phyloP scores from a whole-genome alignment of 1,140 invertebrate species.

The Ruditapes philippinarum region DNA sequence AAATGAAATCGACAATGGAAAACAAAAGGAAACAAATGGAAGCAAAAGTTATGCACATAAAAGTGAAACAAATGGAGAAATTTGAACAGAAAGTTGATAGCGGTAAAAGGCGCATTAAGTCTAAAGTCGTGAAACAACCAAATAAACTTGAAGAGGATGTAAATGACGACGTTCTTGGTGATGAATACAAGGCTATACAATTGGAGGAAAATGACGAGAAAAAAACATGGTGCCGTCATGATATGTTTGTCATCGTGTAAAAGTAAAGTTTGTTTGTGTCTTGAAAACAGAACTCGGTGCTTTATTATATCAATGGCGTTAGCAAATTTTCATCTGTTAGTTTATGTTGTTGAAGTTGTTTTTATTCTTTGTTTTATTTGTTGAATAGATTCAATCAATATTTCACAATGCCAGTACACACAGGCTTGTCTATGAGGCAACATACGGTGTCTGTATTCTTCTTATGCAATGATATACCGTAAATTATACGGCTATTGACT shows the following conservation, averaged over 20 bases:
- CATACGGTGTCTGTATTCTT: too few relatives aligned
- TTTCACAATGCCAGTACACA: too few relatives aligned
- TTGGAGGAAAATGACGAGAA: background rate
- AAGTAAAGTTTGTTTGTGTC: background rate
- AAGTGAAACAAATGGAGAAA: background rate
- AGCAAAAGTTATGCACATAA: background rate
- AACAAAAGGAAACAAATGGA: background rate
- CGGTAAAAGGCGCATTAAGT: background rate
- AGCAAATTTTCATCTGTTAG: slow-evolving; percentile 16
- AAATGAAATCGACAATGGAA: slow-evolving; percentile 7
- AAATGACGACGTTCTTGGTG: background rate
- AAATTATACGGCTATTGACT: too few relatives aligned
- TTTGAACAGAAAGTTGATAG: background rate
- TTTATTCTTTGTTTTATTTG: slow-evolving; percentile 22
- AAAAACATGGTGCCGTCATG: background rate
- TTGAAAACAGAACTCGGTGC: slow-evolving; percentile 31
- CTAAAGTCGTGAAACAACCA: background rate
- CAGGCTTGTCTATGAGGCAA: too few relatives aligned
- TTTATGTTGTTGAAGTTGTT: slow-evolving; percentile 21
- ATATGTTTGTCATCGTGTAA: background rate
- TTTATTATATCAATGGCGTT: slow-evolving; percentile 23
- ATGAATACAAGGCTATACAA: too few relatives aligned
- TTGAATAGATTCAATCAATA: too few relatives aligned
- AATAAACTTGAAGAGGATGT: background rate
- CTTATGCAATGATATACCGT: too few relatives aligned